A percentile compares a stretch with the other conserved stretches of the same genome.
These are phyloP conservation scores for Zosterops pallidus DNA, from an alignment of 2,113 vertebrate species.

Conservation along the genomic window DNA sequence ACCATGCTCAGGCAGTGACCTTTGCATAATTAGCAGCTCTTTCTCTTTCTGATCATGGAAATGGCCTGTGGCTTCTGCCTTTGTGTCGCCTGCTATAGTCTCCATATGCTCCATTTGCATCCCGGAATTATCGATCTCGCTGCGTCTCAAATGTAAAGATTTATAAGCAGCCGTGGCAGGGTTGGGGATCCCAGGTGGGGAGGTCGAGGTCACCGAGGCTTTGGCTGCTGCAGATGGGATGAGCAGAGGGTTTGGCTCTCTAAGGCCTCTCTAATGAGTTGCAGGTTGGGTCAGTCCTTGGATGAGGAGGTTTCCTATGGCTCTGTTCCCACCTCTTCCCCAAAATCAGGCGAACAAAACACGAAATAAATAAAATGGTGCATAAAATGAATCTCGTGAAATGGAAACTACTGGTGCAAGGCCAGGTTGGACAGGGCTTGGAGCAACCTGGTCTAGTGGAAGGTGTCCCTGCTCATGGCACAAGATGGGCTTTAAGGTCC, in stretches of 20 bases:
- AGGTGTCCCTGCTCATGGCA: not conserved
- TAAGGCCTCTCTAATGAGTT: slow-evolving; percentile 12
- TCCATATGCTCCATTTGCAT: slow-evolving; percentile 36
- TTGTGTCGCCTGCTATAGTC: not conserved
- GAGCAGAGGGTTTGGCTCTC: slow-evolving; percentile 7
- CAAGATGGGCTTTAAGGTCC: not conserved
- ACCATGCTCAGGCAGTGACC: not conserved
- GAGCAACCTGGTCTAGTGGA: not conserved
- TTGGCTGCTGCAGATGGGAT: slow-evolving; percentile 50
- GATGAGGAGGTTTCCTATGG: not conserved
- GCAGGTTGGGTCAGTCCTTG: not conserved
- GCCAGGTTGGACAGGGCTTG: not conserved
- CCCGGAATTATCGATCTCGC: not conserved
- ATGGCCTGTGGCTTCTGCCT: not conserved
- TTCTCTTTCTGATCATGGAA: slow-evolving; percentile 10
- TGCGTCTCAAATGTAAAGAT: not conserved
- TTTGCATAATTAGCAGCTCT: slow-evolving; percentile 48
- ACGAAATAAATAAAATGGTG: not conserved
- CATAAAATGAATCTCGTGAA: not conserved
- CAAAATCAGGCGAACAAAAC: not conserved
- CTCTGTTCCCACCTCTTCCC: slow-evolving; percentile 54
- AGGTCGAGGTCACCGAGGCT: not conserved
- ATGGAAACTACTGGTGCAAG: not conserved
- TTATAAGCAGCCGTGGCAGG: not conserved
- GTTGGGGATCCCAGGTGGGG: slow-evolving; percentile 45